Evolutionary conservation across 2,888 invertebrate species (phyloP).

Genomic region (Caenorhabditis becei): DNA sequence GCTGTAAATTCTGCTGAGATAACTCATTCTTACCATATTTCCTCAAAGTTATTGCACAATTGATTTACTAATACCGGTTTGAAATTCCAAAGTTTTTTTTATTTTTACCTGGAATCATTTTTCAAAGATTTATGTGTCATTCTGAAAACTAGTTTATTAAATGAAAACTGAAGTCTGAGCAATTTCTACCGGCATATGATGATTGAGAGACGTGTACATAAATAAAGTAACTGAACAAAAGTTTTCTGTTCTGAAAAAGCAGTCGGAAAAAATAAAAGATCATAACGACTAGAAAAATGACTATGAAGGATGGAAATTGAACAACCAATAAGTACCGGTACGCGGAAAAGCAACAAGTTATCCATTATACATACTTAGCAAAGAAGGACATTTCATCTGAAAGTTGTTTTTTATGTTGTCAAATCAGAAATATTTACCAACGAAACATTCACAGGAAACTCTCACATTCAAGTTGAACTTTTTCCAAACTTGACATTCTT

Average conservation of each 20-base stretch:
- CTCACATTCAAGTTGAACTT: conserved; percentile 81
- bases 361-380: conserved; percentile 80
- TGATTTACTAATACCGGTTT: conserved; percentile 29
- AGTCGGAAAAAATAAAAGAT: conserved; percentile 34
- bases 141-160: neutral
- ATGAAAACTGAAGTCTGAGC: neutral
- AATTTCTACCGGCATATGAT: conserved; percentile 34
- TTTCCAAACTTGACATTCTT: conserved; percentile 81
- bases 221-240: neutral
- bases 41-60: conserved; percentile 18
- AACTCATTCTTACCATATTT: neutral
- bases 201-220: conserved; percentile 7
- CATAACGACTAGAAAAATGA: conserved; percentile 47
- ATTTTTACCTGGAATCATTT: neutral
- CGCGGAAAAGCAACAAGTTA: conserved; percentile 11
- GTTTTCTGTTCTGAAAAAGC: conserved; percentile 21
- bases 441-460: conserved; percentile 82
- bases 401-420: neutral
- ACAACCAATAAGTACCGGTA: neutral
- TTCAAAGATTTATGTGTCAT: neutral
- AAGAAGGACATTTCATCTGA: conserved; percentile 81
- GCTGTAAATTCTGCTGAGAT: conserved; percentile 72
- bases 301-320: conserved; percentile 22
- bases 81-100: conserved; percentile 8
- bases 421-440: conserved; percentile 77